These are phyloP conservation scores for Chaetophractus vellerosus DNA, from an alignment of 2,797 vertebrate genomes.

Conservation along the genomic window DNA sequence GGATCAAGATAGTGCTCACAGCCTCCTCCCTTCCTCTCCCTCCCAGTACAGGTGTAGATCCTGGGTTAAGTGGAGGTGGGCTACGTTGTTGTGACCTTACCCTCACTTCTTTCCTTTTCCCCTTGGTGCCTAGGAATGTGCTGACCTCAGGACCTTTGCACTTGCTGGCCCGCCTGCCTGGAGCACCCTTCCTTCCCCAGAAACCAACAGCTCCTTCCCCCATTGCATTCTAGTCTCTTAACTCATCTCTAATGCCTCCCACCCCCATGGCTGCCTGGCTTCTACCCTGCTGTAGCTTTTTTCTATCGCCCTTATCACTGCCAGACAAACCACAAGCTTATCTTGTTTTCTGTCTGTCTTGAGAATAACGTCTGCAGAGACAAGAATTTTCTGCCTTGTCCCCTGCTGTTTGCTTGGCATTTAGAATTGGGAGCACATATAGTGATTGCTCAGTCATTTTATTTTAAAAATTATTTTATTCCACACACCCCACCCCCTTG, in stretches of 20 bases:
- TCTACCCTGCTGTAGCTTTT: not conserved
- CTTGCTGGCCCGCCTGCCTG: not conserved
- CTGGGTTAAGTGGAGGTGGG: not conserved
- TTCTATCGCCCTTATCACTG: not conserved
- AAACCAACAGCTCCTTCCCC: not conserved
- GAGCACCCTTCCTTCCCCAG: not conserved
- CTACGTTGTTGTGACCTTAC: too few species aligned
- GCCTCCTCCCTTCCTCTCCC: not conserved
- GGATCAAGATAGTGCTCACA: not conserved
- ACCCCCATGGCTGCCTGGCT: not conserved
- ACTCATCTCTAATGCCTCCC: not conserved
- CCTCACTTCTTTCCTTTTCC: not conserved
- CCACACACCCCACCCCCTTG: too few species aligned
- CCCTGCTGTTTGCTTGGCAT: not conserved
- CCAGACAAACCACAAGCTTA: not conserved
- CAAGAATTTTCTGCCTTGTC: not conserved
- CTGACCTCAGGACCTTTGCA: slow-evolving; percentile 31
- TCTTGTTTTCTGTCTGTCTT: not conserved
- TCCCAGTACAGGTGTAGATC: not conserved
- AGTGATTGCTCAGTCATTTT: not conserved
- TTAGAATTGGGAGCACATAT: not conserved
- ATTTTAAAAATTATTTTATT: too few species aligned
- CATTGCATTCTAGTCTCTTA: not conserved
- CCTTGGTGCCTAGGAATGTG: too few species aligned
- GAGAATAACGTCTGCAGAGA: not conserved